Base-by-base conservation (phyloP, 2,113 vertebrate species). In the Gymnarchus niloticus region DNA sequence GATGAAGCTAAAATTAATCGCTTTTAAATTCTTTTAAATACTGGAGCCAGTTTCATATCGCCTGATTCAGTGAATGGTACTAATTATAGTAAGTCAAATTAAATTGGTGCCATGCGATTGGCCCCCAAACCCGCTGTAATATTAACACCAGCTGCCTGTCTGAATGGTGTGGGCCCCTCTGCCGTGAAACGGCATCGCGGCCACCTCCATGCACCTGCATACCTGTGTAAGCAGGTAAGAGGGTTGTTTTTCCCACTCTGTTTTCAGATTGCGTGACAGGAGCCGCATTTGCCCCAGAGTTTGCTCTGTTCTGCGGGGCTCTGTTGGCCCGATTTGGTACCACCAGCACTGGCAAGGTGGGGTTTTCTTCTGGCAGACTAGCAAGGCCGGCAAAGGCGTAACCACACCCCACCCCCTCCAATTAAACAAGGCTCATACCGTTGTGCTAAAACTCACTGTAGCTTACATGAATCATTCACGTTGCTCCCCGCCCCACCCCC, bases 21-120 rank as follows among this genome's bases (percentile, higher is more conserved):
- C 85, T 76, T 84, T 90, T 81, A 81, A 25, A 81, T 51, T 82
- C 80, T 33, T 82, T 82, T 82, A 82, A 82, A 82, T 82, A 88
- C 89, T 91, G 90, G 69, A 82, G 91, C 93, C 93, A 95, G 88
- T 88, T 92, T 90, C 85, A 88, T 91, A 94, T 91, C 89, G 69
- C 91, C 91, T 92, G 91, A 92, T 92, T 91, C 90, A 86, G 87
- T 91, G 92, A 93, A 92, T 93, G 93, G 92, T 92, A 93, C 92
- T 93, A 92, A 93, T 94, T 95, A 93, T 88, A 85, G 89, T 86
- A 57, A 86, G 89, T 91, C 82, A 91, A 87, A 92, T 88, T 41
- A 85, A 91, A 88, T 89, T 88, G 89, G 91, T 91, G 91, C 91
- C 88, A 89, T 93, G 92, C 86, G 87, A 93, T 82, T 54, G 84